Base-by-base conservation (phyloP, 2,113 vertebrate genomes). In the Fregata magnificens region DNA sequence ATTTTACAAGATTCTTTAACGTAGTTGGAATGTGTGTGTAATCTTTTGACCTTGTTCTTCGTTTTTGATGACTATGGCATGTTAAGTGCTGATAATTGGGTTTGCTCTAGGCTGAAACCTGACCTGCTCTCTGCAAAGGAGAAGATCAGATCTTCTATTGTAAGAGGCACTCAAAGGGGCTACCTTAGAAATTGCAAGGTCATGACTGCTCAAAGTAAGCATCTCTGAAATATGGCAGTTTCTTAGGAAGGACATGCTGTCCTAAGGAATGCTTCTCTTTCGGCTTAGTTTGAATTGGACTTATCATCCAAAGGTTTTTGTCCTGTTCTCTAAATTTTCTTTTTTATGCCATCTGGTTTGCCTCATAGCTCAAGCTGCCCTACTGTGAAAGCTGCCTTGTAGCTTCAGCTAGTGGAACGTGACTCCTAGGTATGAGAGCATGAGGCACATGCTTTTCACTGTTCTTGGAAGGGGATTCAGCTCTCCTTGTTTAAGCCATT, bases 41-140 rank as follows among this genome's bases (percentile, higher is more conserved):
- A 89, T 94, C 90, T 95, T 94, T 89, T 91, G 90, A 96, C 92
- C 73, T 87, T 73, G 34, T 73, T 69, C 62, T 53, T 89, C 50
- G n/a, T 73, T 96, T 95, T 94, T 95, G 83, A 79, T 87, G 80
- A 89, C 81, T 82, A 1, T 45, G 70, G 77, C 73, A 91, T 91
- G 88, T 87, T 96, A 93, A 94, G 53, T 95, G 81, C 78, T 89
- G 84, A 53, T 97, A 95, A 94, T 88, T 94, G 32, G 53, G 58
- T 87, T 94, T 95, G 77, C 93, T 92, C 13, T 79, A 53, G 94
- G 84, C 86, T 93, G 94, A 96, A 97, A 95, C 66, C 81, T 82
- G 93, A 95, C 81, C 94, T 89, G 22, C 55, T 80, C 44, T 69
- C n/a, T 61, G 44, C 36, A 93, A 59, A 95, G 53, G 56, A 70